Base-by-base conservation (phyloP, 2,888 invertebrate species). In the Pardosa pseudoannulata region DNA sequence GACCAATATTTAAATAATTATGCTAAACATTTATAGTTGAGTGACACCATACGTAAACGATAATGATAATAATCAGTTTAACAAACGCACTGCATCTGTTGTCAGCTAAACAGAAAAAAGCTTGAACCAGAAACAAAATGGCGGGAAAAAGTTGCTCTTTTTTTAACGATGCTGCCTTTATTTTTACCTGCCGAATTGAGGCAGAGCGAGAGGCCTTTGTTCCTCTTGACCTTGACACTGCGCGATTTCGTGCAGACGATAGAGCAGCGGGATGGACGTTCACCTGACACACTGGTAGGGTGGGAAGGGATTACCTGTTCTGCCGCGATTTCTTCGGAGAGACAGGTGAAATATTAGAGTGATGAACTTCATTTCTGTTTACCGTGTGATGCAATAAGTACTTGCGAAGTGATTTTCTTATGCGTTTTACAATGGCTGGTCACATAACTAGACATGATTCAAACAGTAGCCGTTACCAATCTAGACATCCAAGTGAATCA, bases 191-290 rank as follows among this genome's bases (percentile, higher is more conserved):
- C 56, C 56, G 23, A 56, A 23, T 23, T 23, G 56, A 56, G 56
- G 56, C 56, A 56, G 16, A 56, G n/a, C 36, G 19, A 62, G 68
- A 78, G 70, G 70, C 72, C 65, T 71, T 72, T 71, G 79, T 72
- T 72, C 71, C 70, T 64, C 79, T 79, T 79, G 72, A 79, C 79
- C 79, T 79, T 79, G 79, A 79, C 79, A 79, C 31, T 79, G 70
- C 71, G 19, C 56, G 32, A 32, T 74, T 39, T 19, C 31, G 73
- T 74, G 73, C 68, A 68, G 36, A 32, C 36, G 23, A 39, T 16
- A 56, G 23, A 56, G 19, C 23, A 56, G 56, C 56, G 56, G 56
- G 3, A 56, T 56, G 56, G 56, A 56, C 56, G 56, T 56, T 56
- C 56, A 56, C 56, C 56, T 56, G 56, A 56, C 23, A 56, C 6